A percentile compares a stretch with the other conserved stretches of the same genome.
phyloP scores from a whole-genome alignment of 2,113 vertebrate species.

The Lasiurus cinereus region DNA sequence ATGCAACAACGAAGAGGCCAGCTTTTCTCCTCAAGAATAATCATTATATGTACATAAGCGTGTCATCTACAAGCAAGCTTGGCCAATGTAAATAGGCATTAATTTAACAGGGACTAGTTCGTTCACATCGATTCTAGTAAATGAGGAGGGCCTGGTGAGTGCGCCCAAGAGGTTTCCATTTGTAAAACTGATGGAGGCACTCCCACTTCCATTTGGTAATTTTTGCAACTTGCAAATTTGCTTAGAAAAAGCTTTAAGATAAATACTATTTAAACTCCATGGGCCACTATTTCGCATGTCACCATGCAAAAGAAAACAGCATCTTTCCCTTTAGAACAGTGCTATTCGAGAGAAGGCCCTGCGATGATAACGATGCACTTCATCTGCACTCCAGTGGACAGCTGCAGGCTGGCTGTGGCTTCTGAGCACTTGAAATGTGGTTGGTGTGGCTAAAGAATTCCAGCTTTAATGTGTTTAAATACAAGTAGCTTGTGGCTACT shows the following conservation, averaged over 20 bases:
- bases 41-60: accelerated
- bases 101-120: not conserved
- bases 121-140: not conserved
- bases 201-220: not conserved
- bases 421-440: not conserved
- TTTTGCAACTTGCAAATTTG: not conserved
- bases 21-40: not conserved
- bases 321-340: not conserved
- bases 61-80: not conserved
- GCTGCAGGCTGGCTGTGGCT: not conserved
- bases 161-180: not conserved
- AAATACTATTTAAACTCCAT: not conserved
- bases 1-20: not conserved
- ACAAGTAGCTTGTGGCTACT: not conserved
- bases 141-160: not conserved
- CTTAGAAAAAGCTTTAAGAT: not conserved
- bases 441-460: not conserved
- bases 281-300: not conserved
- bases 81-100: not conserved
- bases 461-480: not conserved
- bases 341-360: not conserved
- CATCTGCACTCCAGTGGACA: not conserved
- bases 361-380: not conserved
- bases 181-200: not conserved
- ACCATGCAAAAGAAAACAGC: not conserved